Base-by-base conservation (phyloP, 1,140 invertebrate genomes). In the Oncopodura yosiiana region DNA sequence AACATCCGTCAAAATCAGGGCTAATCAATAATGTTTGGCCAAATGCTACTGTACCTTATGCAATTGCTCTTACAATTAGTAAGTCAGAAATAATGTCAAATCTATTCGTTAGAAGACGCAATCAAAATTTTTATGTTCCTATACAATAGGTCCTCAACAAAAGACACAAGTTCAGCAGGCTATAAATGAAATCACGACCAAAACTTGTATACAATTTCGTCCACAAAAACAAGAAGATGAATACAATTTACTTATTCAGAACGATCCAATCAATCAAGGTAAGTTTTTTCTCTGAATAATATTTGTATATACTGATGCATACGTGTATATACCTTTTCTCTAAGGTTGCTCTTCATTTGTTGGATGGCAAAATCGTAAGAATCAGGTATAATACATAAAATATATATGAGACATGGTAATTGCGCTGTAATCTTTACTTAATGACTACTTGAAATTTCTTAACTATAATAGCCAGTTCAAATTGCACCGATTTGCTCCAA, bases 251-350 rank as follows among this genome's bases (percentile, higher is more conserved):
- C 14, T 43, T 21, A 44, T 41, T 14, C 38, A 37, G 45, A 56
- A 42, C 44, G 54, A 56, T n/a, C 54, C 54, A 2, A 45, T 32
- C 23, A 56, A 24, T 49, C 54, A 56, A 30, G 46, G n/a, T n/a
- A n/a, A n/a, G n/a, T n/a, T n/a, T n/a, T n/a, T 34, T 34, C 32
- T 34, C 8, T 34, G 8, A 34, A n/a, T n/a, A n/a, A 34, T 34
- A 8, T 34, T 34, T n/a, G 8, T 34, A 9, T 34, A 34, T n/a
- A 34, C 8, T 34, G 32, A 9, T 34, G 8, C 32, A 9, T 34
- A 34, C n/a, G n/a, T 34, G n/a, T 34, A 9, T 34, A 8, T n/a
- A n/a, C n/a, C n/a, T n/a, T n/a, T n/a, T n/a, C n/a, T n/a, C 32
- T 9, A 8, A 34, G 37, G 54, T 6, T 56, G 54, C 26, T 44